phyloP scores from a whole-genome alignment of 2,113 vertebrate species.

The Panurus biarmicus region DNA sequence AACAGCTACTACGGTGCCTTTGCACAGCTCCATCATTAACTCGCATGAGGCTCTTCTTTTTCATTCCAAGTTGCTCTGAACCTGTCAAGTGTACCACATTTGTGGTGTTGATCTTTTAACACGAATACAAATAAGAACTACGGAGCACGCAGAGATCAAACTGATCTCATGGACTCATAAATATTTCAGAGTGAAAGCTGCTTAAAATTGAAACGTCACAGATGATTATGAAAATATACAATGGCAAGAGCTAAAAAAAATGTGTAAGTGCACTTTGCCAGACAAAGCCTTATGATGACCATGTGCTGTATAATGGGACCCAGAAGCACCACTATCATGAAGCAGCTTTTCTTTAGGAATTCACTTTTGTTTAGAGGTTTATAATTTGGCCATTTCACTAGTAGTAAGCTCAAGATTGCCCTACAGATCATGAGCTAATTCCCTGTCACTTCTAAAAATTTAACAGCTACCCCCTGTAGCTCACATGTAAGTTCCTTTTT shows the following conservation, averaged over 20 bases:
- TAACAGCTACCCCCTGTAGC: rapidly evolving
- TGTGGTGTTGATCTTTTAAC: conserved; percentile 1
- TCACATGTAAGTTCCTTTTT: neutral
- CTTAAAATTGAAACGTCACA: neutral
- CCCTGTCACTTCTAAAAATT: neutral
- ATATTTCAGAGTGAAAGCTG: neutral
- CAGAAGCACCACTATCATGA: conserved; percentile 45
- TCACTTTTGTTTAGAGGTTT: conserved; percentile 26
- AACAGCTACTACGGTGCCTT: neutral
- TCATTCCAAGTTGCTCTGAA: neutral
- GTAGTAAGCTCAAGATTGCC: neutral
- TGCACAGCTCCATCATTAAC: conserved; percentile 2
- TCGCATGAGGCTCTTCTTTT: neutral
- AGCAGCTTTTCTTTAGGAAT: conserved; percentile 26
- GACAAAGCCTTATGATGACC: conserved; percentile 66
- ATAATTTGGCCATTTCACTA: conserved; percentile 28
- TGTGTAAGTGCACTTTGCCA: neutral
- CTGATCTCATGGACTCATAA: neutral
- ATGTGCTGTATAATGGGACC: conserved; percentile 49
- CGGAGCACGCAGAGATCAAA: neutral
- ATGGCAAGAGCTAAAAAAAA: neutral
- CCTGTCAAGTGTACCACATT: neutral
- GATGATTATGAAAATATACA: neutral
- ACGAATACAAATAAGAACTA: neutral
- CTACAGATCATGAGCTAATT: neutral